phyloP scores from a whole-genome alignment of 2,888 invertebrate genomes.

The Hypena proboscidalis region DNA sequence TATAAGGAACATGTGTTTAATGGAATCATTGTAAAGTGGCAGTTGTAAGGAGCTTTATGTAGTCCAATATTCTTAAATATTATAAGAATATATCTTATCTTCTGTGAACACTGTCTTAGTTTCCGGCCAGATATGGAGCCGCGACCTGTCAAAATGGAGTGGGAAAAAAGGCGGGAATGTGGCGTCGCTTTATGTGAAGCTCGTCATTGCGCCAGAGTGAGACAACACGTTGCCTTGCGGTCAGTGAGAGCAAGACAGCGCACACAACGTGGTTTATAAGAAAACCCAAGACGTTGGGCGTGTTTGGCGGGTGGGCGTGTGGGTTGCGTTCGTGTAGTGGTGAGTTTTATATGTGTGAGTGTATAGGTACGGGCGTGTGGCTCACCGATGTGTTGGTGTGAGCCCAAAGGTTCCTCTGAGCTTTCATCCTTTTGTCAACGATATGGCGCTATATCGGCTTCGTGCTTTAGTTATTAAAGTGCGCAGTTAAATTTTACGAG shows the following conservation, averaged over 20 bases:
- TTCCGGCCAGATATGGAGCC: constrained; percentile 84
- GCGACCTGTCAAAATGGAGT: constrained; percentile 86
- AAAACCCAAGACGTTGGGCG: constrained; percentile 86
- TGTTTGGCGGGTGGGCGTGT: constrained; percentile 85
- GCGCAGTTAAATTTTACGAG: constrained; percentile 77
- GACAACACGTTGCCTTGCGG: constrained; percentile 47
- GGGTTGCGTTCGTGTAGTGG: constrained; percentile 73
- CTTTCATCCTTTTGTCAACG: constrained; percentile 82
- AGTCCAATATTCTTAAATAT: no score
- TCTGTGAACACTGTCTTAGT: constrained; percentile 80
- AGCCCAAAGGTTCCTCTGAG: constrained; percentile 56
- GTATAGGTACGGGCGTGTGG: constrained; percentile 59
- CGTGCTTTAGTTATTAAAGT: constrained; percentile 81
- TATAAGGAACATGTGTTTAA: no score
- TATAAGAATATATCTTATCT: constrained; percentile 21
- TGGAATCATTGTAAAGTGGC: no score
- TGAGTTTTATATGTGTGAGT: constrained; percentile 53
- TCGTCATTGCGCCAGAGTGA: constrained; percentile 81
- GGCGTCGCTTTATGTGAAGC: constrained; percentile 84
- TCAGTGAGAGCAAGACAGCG: constrained; percentile 67
- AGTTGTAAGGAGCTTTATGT: no score
- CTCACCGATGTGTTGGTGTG: constrained; percentile 68
- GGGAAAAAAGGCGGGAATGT: constrained; percentile 86
- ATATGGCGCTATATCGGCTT: constrained; percentile 78
- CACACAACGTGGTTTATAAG: constrained; percentile 85